phyloP scores from a whole-genome alignment of 92 coral and sea anemone species.

The Porites lobata region DNA sequence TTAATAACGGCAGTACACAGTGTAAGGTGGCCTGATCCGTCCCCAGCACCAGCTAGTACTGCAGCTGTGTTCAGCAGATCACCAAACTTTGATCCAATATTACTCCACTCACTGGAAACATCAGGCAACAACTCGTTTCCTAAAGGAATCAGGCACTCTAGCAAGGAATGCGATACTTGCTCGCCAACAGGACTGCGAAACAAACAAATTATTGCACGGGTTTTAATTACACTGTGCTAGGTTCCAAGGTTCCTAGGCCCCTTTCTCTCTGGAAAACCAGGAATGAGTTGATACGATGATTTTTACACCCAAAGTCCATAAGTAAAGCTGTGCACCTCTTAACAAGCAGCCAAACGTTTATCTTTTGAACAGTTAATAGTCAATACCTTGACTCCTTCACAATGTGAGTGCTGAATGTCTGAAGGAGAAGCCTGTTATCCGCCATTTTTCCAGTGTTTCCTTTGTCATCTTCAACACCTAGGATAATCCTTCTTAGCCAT shows the following conservation, averaged over 20 bases:
- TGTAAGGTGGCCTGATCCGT: conserved; percentile 92
- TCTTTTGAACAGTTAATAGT: background rate
- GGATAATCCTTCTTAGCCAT: conserved; percentile 92
- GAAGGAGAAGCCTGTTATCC: conserved; percentile 94
- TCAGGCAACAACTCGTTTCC: conserved; percentile 84
- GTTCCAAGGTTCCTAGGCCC: background rate
- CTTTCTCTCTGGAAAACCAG: background rate
- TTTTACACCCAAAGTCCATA: too few species aligned
- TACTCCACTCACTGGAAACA: conserved; percentile 73
- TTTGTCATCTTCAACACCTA: conserved; percentile 92
- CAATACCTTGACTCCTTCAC: conserved; percentile 86
- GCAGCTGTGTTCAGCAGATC: conserved; percentile 92
- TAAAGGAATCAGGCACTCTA: conserved; percentile 86
- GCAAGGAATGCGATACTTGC: conserved; percentile 60
- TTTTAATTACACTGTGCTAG: background rate
- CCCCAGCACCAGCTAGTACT: conserved; percentile 90
- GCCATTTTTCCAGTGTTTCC: conserved; percentile 99
- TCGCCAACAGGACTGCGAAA: conserved; percentile 76
- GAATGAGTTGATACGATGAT: too few species aligned
- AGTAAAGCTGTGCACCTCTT: too few species aligned
- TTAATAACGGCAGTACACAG: conserved; percentile 87
- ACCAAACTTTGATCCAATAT: conserved; percentile 91
- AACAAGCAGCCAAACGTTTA: background rate
- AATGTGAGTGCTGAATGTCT: conserved; percentile 90
- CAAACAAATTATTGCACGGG: background rate